Evolutionary conservation across 1,140 invertebrate genomes (phyloP).

Genomic region (Lepidostoma basale): DNA sequence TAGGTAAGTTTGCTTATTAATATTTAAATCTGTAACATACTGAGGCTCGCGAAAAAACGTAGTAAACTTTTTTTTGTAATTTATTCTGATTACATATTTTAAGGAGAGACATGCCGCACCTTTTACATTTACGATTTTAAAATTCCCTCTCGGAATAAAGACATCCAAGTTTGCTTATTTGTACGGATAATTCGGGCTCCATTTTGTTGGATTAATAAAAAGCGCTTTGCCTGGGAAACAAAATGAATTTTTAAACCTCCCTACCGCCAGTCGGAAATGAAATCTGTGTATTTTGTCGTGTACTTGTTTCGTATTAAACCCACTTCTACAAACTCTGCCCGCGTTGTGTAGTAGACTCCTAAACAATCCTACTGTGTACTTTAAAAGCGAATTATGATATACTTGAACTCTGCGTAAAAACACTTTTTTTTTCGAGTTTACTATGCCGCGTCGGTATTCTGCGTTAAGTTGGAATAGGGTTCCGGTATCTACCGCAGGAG

Average conservation of each 20-base stretch:
- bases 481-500: conserved; percentile 12
- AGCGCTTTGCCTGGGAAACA: background rate
- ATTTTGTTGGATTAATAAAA: conserved; percentile 21
- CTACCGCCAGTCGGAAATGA: background rate
- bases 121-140: background rate
- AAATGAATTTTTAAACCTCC: conserved; percentile 13
- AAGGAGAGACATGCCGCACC: background rate
- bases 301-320: background rate
- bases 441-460: too few relatives aligned
- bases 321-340: background rate
- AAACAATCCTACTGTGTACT: background rate
- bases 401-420: background rate
- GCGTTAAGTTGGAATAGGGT: too few relatives aligned
- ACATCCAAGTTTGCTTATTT: conserved; percentile 9
- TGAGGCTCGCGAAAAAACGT: too few relatives aligned
- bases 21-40: too few relatives aligned
- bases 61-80: too few relatives aligned
- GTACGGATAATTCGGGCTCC: background rate
- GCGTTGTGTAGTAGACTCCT: background rate
- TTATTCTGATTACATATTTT: too few relatives aligned
- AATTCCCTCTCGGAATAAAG: background rate
- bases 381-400: background rate
- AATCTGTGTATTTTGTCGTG: conserved; percentile 23
- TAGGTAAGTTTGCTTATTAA: conserved; percentile 13
- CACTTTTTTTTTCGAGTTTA: background rate